Conservation (phyloP, 2,888 invertebrate species). For the Agrotis exclamationis region DNA sequence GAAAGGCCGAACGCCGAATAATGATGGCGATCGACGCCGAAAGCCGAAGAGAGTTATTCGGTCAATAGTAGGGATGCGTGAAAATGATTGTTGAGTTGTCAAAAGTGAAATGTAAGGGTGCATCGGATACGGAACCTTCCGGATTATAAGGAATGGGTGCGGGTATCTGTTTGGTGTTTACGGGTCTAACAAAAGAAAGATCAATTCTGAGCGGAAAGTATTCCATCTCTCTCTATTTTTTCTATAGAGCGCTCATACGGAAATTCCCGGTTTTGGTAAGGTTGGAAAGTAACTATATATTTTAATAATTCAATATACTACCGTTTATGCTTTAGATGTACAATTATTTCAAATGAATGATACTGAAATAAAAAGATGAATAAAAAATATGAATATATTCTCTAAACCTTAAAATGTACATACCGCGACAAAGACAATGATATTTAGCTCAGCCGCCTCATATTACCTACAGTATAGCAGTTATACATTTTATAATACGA, state of each 20-base stretch:
- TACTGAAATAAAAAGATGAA: neutral
- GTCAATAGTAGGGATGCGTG: conserved; percentile 65
- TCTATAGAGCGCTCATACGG: neutral
- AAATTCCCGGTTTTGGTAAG: neutral
- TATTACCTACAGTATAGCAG: conserved; percentile 20
- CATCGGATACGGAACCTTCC: conserved; percentile 43
- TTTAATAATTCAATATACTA: too few relatives aligned
- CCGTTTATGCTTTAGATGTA: too few relatives aligned
- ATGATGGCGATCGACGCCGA: conserved; percentile 47
- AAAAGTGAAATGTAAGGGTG: conserved; percentile 56
- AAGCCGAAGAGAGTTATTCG: conserved; percentile 67
- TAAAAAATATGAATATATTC: neutral
- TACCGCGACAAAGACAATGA: conserved; percentile 10
- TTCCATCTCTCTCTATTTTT: conserved; percentile 4
- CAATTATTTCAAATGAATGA: neutral
- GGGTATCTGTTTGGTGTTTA: conserved; percentile 36
- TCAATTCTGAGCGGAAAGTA: conserved; percentile 18
- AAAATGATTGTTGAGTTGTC: conserved; percentile 70
- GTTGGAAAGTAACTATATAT: too few relatives aligned
- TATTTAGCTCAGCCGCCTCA: conserved; percentile 17
- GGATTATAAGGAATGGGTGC: conserved; percentile 37
- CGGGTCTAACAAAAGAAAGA: conserved; percentile 28
- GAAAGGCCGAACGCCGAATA: conserved; percentile 64
- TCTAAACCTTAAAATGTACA: neutral
- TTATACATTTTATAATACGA: conserved; percentile 31